phyloP scores from a whole-genome alignment of 2,797 vertebrate genomes.

The Garrulus glandarius region DNA sequence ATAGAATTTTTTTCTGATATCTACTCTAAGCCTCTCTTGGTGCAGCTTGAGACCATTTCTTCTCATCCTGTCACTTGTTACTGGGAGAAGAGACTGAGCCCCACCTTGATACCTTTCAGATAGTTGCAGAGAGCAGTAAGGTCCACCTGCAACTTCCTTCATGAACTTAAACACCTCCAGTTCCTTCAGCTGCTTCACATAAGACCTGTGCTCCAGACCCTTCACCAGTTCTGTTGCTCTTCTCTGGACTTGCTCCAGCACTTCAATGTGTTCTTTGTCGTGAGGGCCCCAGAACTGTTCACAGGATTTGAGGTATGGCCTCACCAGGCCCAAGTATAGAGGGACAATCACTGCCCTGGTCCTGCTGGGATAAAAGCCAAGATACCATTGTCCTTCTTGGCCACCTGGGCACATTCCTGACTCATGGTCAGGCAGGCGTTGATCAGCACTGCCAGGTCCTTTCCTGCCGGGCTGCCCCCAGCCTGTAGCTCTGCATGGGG shows the following conservation, averaged over 20 bases:
- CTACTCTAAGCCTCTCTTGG: background rate
- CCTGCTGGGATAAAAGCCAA: background rate
- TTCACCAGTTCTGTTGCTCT: background rate
- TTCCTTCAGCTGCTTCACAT: background rate
- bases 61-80: background rate
- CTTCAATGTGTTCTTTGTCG: accelerated
- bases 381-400: background rate
- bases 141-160: background rate
- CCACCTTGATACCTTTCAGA: background rate
- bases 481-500: accelerated
- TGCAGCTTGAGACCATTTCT: background rate
- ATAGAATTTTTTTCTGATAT: background rate
- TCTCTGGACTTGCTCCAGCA: background rate
- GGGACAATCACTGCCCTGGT: background rate
- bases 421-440: background rate
- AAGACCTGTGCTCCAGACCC: background rate
- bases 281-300: background rate
- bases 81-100: background rate
- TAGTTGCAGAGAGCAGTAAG: background rate
- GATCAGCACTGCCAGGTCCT: background rate
- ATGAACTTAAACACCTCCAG: background rate
- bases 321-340: background rate
- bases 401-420: background rate
- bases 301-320: background rate
- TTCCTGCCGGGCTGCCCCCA: background rate